phyloP scores from a whole-genome alignment of 1,140 invertebrate genomes.

The Eurosta solidaginis region DNA sequence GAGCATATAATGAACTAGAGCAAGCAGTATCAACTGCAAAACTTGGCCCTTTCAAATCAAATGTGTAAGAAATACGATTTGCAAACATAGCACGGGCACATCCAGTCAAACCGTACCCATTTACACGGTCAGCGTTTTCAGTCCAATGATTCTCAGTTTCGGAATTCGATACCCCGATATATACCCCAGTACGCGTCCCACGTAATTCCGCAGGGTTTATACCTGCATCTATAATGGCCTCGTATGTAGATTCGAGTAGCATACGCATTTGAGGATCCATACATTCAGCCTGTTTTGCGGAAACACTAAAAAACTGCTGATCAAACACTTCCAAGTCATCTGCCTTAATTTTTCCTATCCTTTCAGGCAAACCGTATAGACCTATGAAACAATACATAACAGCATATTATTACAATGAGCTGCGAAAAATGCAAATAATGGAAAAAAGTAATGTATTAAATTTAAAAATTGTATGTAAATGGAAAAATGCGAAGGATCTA shows the following conservation, averaged over 20 bases:
- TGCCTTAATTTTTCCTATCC: constrained; percentile 90
- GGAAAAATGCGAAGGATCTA: too few relatives aligned
- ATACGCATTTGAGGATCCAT: constrained; percentile 96
- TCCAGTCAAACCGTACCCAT: constrained; percentile 91
- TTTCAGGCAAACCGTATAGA: constrained; percentile 79
- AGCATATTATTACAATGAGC: too few relatives aligned
- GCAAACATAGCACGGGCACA: constrained; percentile 94
- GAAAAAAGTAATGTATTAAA: too few relatives aligned
- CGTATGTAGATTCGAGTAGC: constrained; percentile 90
- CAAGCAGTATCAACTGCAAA: constrained; percentile 94
- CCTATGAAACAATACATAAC: constrained; percentile 42
- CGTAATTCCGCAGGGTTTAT: constrained; percentile 79
- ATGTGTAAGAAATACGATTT: constrained; percentile 93
- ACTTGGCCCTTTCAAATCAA: constrained; percentile 90
- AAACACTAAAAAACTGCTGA: constrained; percentile 91
- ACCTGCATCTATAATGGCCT: constrained; percentile 93
- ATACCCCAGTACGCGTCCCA: constrained; percentile 88
- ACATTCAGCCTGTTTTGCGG: constrained; percentile 88
- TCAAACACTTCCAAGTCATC: constrained; percentile 87
- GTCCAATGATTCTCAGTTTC: constrained; percentile 86
- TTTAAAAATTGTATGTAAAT: too few relatives aligned
- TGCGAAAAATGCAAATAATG: too few relatives aligned
- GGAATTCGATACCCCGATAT: constrained; percentile 83
- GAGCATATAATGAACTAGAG: constrained; percentile 87
- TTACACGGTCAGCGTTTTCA: constrained; percentile 73